phyloP scores from a whole-genome alignment of 2,888 invertebrate species.

The Ditula angustiorana region DNA sequence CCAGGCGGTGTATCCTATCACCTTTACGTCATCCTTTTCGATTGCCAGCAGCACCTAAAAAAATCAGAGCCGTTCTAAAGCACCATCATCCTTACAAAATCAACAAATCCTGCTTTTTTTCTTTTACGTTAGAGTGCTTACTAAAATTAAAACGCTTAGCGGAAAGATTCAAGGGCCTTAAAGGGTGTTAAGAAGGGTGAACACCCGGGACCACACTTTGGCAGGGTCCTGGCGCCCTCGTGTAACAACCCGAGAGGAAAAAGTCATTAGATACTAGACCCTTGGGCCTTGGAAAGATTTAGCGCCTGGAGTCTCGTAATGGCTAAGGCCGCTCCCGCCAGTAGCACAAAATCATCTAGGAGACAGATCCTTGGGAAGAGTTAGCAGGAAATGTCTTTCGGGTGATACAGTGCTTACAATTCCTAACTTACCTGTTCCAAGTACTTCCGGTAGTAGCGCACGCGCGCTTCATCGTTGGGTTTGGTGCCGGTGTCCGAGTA shows the following conservation, averaged over 20 bases:
- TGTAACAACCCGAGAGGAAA: no score
- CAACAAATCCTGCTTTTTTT: neutral
- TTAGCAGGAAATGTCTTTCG: neutral
- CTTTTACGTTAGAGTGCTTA: neutral
- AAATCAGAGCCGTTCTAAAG: neutral
- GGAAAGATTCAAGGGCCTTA: neutral
- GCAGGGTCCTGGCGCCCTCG: no score
- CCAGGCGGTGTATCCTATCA: slow-evolving; percentile 88
- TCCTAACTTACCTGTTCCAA: slow-evolving; percentile 15
- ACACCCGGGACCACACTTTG: no score
- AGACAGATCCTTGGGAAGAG: no score
- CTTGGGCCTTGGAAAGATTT: no score
- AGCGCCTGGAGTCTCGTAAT: no score
- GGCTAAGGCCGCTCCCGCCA: no score
- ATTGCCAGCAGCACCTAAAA: slow-evolving; percentile 39
- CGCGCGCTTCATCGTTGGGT: slow-evolving; percentile 5
- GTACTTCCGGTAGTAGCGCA: slow-evolving; percentile 14
- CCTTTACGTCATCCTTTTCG: slow-evolving; percentile 77
- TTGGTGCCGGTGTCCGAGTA: neutral
- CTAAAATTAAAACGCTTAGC: neutral
- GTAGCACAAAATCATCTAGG: neutral
- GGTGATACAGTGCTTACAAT: neutral
- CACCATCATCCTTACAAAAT: neutral
- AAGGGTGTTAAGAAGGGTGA: no score
- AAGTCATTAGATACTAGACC: no score